A percentile compares a stretch with the other conserved stretches of the same genome.
These are phyloP conservation scores for Emmelina monodactyla DNA, from an alignment of 2,888 invertebrate species.

Conservation along the genomic window DNA sequence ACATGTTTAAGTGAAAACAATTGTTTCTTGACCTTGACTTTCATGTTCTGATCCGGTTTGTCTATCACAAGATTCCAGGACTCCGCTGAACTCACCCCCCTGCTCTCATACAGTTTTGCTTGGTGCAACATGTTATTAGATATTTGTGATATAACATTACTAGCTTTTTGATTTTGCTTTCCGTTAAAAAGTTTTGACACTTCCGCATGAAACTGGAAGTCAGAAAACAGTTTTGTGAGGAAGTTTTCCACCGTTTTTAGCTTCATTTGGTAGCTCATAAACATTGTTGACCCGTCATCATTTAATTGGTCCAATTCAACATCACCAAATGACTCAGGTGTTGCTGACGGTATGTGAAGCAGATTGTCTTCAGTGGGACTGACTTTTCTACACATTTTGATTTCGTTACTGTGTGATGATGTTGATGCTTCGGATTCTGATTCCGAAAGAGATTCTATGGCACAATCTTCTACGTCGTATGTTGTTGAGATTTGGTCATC, in stretches of 20 bases:
- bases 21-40: constrained; percentile 35
- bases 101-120: constrained; percentile 23
- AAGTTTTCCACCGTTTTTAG: constrained; percentile 39
- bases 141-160: constrained; percentile 28
- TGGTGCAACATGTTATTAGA: constrained; percentile 24
- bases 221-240: constrained; percentile 36
- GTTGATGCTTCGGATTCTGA: constrained; percentile 35
- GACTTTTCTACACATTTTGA: constrained; percentile 50
- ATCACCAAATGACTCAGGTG: constrained; percentile 46
- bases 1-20: constrained; percentile 32
- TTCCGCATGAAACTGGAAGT: constrained; percentile 52
- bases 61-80: constrained; percentile 46
- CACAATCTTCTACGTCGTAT: constrained; percentile 31
- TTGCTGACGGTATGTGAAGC: constrained; percentile 23
- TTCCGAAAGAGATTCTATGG: constrained; percentile 38
- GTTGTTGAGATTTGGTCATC: constrained; percentile 23
- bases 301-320: constrained; percentile 45
- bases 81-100: constrained; percentile 28
- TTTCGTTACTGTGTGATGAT: constrained; percentile 22
- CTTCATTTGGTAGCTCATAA: constrained; percentile 37
- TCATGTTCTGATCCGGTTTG: constrained; percentile 34
- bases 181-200: constrained; percentile 45
- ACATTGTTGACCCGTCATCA: constrained; percentile 32
- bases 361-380: constrained; percentile 20
- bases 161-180: no score